Percentiles rank a stretch among this genome's conserved stretches.
These are phyloP conservation scores for Dolomedes plantarius DNA, from an alignment of 2,888 invertebrate species.

Conservation along the genomic window DNA sequence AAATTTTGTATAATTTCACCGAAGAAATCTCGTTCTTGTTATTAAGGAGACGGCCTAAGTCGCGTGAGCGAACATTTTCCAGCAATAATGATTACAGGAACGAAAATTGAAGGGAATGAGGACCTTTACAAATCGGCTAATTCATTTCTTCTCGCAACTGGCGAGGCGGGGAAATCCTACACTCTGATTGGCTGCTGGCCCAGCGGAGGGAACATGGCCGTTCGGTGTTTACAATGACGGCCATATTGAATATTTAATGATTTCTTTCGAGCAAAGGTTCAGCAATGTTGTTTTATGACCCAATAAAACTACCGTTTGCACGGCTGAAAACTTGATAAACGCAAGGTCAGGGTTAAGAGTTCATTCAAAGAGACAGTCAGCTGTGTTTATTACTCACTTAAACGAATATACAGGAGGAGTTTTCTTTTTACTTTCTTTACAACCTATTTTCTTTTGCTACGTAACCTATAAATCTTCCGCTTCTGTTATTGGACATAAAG, in stretches of 20 bases:
- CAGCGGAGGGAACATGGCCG: slow-evolving; percentile 26
- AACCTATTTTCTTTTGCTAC: background rate
- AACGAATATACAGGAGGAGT: slow-evolving; percentile 14
- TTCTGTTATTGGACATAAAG: background rate
- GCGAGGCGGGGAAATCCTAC: slow-evolving; percentile 23
- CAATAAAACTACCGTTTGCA: slow-evolving; percentile 69
- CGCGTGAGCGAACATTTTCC: background rate
- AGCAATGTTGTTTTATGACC: slow-evolving; percentile 58
- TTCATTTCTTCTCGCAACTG: slow-evolving; percentile 20
- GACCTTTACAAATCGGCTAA: background rate
- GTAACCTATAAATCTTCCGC: background rate
- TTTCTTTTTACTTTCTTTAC: background rate
- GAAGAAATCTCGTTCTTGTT: slow-evolving; percentile 27
- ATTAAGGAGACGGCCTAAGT: slow-evolving; percentile 31
- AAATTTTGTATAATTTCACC: slow-evolving; percentile 49
- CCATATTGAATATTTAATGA: slow-evolving; percentile 69
- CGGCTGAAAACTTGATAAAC: slow-evolving; percentile 51
- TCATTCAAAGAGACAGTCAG: slow-evolving; percentile 46
- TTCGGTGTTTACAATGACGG: slow-evolving; percentile 50
- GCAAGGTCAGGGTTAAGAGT: slow-evolving; percentile 68
- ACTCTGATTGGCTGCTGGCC: slow-evolving; percentile 43
- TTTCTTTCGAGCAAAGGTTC: slow-evolving; percentile 36
- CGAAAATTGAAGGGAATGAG: background rate
- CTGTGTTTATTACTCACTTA: slow-evolving; percentile 51
- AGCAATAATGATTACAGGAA: background rate